Base-by-base conservation (phyloP, 2,113 vertebrate species). In the Microcebus lehilahytsara region DNA sequence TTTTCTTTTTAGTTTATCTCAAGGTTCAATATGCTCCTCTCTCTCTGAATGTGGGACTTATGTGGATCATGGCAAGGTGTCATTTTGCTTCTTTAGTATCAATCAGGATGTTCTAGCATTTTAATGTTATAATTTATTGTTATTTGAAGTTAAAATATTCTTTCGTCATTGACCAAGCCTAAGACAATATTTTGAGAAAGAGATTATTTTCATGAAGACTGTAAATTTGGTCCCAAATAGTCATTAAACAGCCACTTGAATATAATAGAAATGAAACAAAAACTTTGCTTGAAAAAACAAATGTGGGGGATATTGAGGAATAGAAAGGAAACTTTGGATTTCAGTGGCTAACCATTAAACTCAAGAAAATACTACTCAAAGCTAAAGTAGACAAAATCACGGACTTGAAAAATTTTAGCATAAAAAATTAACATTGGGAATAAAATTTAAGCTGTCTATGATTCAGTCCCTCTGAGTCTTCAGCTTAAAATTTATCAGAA, bases 121-220 rank as follows among this genome's bases (percentile, higher is more conserved):
- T 93, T 78, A 85, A 42, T 64, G 60, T 77, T 40, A 56, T 42
- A 66, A 42, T 46, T 66, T 79, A 78, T 27, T 74, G 72, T 86
- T 93, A 78, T 77, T 86, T 42, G 16, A 87, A 91, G 22, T 87
- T 92, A 92, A 87, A 92, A 79, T 74, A 75, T 75, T 53, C 9
- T 83, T 19, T 64, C 5, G 42, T 83, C 46, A 81, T 53, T 81
- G 27, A 81, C 53, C 80, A 72, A 88, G 66, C 25, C 75, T 72
- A 80, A 72, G 66, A 40, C 25, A 62, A 12, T 72, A 23, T 58
- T 87, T 67, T 93, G 49, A 67, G 32, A 69, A 69, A 93, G 40
- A 93, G 53, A 71, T 80, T 80, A 72, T 75, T 92, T 60, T 67
- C 13, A 16, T 37, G 17, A 56, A 77, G 13, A 42, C 40, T 66